These are phyloP conservation scores for Paratilapia polleni DNA, from an alignment of 2,113 vertebrate species.

Conservation along the genomic window DNA sequence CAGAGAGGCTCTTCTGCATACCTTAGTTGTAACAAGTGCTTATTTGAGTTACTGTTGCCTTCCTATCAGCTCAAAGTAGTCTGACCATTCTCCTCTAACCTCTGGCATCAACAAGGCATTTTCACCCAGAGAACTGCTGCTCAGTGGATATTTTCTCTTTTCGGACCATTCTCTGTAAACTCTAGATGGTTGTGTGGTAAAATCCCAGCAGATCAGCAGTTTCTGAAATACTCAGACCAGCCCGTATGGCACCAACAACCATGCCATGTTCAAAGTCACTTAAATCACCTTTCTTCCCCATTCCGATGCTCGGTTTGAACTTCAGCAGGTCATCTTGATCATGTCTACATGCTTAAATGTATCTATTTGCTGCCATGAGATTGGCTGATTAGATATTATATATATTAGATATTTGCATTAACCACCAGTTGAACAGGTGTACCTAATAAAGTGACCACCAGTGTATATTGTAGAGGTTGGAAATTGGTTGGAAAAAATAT, in stretches of 20 bases:
- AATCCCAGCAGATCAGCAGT: not conserved
- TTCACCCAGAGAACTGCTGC: not conserved
- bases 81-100: not conserved
- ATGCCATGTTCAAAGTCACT: not conserved
- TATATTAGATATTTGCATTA: not conserved
- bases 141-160: not conserved
- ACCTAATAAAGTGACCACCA: not conserved
- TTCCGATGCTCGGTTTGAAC: not conserved
- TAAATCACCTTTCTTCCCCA: not conserved
- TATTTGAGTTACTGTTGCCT: not conserved
- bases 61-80: not conserved
- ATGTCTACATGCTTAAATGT: not conserved
- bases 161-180: not conserved
- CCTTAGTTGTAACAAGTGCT: not conserved
- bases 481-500: not conserved
- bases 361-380: not conserved
- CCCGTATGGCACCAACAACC: not conserved
- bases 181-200: not conserved
- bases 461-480: not conserved
- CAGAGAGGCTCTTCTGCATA: not conserved
- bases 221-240: not conserved
- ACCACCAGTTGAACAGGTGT: not conserved
- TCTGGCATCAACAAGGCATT: not conserved
- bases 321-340: not conserved
- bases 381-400: not conserved